Evolutionary conservation across 2,113 vertebrate genomes (phyloP).

Genomic region (Crotalus tigris): DNA sequence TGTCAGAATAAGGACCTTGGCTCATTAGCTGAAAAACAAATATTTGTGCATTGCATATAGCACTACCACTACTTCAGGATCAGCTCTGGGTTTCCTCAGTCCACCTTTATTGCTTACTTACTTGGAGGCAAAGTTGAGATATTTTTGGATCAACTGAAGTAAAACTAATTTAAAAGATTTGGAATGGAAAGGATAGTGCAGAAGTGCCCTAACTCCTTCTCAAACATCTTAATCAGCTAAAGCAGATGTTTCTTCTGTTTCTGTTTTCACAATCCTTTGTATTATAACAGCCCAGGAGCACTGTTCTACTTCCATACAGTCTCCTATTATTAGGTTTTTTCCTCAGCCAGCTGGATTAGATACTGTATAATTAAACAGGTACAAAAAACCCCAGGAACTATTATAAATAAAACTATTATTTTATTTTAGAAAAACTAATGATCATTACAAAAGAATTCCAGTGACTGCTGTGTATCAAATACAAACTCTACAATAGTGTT

Average conservation of each 20-base stretch:
- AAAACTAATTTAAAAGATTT: not conserved
- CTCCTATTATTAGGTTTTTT: not conserved
- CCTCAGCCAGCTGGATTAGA: not conserved
- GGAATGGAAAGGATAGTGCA: not conserved
- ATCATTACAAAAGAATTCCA: not conserved
- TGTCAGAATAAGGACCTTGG: not conserved
- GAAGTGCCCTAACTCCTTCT: not conserved
- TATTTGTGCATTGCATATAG: not conserved
- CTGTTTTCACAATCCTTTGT: not conserved
- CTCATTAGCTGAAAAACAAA: not conserved
- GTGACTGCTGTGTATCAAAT: not conserved
- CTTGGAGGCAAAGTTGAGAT: not conserved
- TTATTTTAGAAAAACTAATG: not conserved
- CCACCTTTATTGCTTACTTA: not conserved
- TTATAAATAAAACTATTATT: not conserved
- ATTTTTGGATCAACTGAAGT: not conserved
- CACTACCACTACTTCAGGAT: not conserved
- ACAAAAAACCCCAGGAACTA: not conserved
- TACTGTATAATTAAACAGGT: not conserved
- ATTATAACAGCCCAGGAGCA: not conserved
- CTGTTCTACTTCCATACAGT: not conserved
- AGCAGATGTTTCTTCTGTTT: not conserved
- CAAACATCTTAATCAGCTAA: not conserved
- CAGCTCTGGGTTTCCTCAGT: not conserved
- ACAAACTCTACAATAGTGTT: not conserved